Evolutionary conservation across 1,140 invertebrate genomes (phyloP).

Genomic region (Conopomorpha cramerella): DNA sequence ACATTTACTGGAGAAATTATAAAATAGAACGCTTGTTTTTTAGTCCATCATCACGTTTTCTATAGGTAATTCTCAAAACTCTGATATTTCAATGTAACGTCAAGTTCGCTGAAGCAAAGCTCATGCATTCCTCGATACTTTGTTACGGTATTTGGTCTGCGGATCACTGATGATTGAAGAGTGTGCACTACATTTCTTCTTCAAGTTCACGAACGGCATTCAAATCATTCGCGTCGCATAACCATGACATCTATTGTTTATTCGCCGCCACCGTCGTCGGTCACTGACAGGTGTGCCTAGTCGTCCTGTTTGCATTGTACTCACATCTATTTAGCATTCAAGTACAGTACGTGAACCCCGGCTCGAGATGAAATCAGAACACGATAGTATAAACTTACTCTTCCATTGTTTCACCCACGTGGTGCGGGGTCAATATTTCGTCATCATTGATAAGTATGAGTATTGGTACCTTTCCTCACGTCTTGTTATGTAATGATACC

Average conservation of each 20-base stretch:
- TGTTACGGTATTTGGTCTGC: not conserved
- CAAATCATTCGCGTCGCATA: not conserved
- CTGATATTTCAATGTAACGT: too few species aligned
- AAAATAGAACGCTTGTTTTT: too few species aligned
- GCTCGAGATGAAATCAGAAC: not conserved
- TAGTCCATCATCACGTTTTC: too few species aligned
- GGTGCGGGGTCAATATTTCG: slow-evolving; percentile 41
- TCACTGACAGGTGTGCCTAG: slow-evolving; percentile 39
- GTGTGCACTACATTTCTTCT: too few species aligned
- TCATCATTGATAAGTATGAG: too few species aligned
- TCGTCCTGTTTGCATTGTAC: slow-evolving; percentile 34
- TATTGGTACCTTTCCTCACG: slow-evolving; percentile 15
- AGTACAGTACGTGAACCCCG: slow-evolving; percentile 38
- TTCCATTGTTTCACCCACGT: slow-evolving; percentile 21
- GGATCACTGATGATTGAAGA: too few species aligned
- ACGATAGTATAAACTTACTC: slow-evolving; percentile 34
- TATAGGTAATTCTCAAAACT: too few species aligned
- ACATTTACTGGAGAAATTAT: too few species aligned
- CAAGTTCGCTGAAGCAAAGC: not conserved
- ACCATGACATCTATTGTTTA: slow-evolving; percentile 38
- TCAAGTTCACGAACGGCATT: too few species aligned
- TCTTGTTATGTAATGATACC: slow-evolving; percentile 31
- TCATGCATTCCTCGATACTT: not conserved
- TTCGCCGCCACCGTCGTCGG: slow-evolving; percentile 29
- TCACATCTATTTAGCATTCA: slow-evolving; percentile 49